Conservation (phyloP, 2,797 vertebrate species). For the Brachymystax lenok region DNA sequence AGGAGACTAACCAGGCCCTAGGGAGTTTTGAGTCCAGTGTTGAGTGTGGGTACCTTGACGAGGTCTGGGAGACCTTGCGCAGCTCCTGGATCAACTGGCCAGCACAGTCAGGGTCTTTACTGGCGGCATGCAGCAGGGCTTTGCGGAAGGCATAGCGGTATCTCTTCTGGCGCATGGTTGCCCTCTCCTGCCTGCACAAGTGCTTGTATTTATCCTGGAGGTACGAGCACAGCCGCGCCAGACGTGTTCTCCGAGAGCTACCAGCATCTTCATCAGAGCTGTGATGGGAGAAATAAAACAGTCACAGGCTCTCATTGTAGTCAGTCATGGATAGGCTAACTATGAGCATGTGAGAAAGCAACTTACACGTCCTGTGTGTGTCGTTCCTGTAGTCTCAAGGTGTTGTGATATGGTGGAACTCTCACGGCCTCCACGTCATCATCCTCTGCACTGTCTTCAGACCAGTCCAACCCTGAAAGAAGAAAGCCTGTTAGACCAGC, state of each 20-base stretch:
- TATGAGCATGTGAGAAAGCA: not conserved
- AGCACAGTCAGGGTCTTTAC: slow-evolving; percentile 86
- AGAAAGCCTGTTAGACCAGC: slow-evolving; percentile 47
- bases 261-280: slow-evolving; percentile 83
- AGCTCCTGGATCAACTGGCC: slow-evolving; percentile 89
- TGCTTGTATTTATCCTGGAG: slow-evolving; percentile 98
- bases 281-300: not conserved
- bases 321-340: too few species aligned
- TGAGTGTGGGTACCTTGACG: slow-evolving; percentile 73
- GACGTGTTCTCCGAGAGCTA: slow-evolving; percentile 86
- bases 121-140: slow-evolving; percentile 93
- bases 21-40: not conserved
- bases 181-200: slow-evolving; percentile 96
- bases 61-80: slow-evolving; percentile 73
- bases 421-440: slow-evolving; percentile 84
- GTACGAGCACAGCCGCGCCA: slow-evolving; percentile 95
- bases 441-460: slow-evolving; percentile 95
- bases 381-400: slow-evolving; percentile 84
- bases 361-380: slow-evolving; percentile 79
- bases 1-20: not conserved
- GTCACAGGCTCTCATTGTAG: too few species aligned
- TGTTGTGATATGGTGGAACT: slow-evolving; percentile 82
- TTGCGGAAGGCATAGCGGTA: slow-evolving; percentile 92
- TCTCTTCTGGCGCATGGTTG: slow-evolving; percentile 90
- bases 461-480: slow-evolving; percentile 94